These are phyloP conservation scores for Ruditapes philippinarum DNA, from an alignment of 1,140 invertebrate species.

Conservation along the genomic window DNA sequence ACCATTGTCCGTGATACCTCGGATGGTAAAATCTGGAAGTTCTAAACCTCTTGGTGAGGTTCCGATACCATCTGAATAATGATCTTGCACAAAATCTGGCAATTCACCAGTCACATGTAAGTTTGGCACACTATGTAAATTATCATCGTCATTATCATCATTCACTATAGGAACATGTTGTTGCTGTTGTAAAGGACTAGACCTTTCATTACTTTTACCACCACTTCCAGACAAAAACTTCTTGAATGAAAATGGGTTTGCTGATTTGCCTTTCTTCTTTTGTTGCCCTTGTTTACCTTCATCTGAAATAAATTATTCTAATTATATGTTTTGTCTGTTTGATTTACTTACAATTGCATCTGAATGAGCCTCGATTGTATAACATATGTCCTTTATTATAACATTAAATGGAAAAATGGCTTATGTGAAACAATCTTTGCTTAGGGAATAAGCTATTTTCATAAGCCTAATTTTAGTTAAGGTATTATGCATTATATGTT, in stretches of 20 bases:
- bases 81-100: constrained; percentile 84
- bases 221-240: constrained; percentile 76
- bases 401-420: no score
- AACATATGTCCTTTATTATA: no score
- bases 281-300: constrained; percentile 27
- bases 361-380: no score
- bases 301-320: constrained; percentile 30
- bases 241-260: constrained; percentile 85
- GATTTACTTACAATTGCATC: no score
- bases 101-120: constrained; percentile 74
- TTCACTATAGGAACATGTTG: background rate
- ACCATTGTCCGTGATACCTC: constrained; percentile 30
- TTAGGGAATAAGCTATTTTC: no score
- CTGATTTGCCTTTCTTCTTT: constrained; percentile 78
- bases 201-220: constrained; percentile 15
- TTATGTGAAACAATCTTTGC: no score
- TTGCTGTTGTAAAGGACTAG: background rate
- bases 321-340: no score
- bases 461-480: no score
- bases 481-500: no score
- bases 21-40: constrained; percentile 79
- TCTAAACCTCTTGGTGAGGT: constrained; percentile 61
- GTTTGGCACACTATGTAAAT: constrained; percentile 20
- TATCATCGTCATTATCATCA: no score
- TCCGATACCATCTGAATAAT: constrained; percentile 68